Evolutionary conservation across 2,888 invertebrate species (phyloP).

Genomic region (Eupithecia pulchellata): DNA sequence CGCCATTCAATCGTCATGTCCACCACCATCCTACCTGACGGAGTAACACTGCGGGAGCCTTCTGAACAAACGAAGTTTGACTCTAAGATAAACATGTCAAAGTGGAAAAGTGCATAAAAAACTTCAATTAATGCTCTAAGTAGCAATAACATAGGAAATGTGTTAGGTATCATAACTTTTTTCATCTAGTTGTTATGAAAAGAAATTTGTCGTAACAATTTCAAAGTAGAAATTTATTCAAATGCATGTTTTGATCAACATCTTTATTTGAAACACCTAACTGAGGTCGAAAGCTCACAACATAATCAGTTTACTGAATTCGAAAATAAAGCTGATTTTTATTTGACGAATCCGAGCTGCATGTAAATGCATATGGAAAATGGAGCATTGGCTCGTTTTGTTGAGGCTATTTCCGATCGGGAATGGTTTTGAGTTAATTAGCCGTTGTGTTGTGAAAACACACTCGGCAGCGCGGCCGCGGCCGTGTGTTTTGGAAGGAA

Average conservation of each 20-base stretch:
- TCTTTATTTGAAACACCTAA: conserved; percentile 7
- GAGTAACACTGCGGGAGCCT: neutral
- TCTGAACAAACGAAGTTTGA: neutral
- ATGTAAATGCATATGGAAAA: conserved; percentile 22
- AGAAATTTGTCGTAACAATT: neutral
- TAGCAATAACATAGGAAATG: neutral
- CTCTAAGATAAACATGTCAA: neutral
- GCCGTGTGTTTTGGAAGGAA: conserved; percentile 25
- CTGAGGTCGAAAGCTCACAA: neutral
- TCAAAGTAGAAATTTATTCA: conserved; percentile 34
- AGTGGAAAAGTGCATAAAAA: conserved; percentile 1
- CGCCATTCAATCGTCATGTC: conserved; percentile 13
- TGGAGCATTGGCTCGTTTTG: conserved; percentile 36
- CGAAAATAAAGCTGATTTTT: conserved; percentile 16
- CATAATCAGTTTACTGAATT: neutral
- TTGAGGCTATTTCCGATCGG: conserved; percentile 32
- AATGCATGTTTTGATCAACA: conserved; percentile 28
- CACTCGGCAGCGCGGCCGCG: conserved; percentile 18
- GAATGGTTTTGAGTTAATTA: conserved; percentile 37
- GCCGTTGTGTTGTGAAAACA: conserved; percentile 36
- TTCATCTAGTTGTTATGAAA: neutral
- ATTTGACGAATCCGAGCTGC: conserved; percentile 20
- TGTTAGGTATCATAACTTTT: conserved; percentile 1
- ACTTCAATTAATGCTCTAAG: neutral
- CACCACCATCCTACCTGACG: conserved; percentile 7